Evolutionary conservation across 2,888 invertebrate species (phyloP).

Genomic region (Helicoverpa assulta): DNA sequence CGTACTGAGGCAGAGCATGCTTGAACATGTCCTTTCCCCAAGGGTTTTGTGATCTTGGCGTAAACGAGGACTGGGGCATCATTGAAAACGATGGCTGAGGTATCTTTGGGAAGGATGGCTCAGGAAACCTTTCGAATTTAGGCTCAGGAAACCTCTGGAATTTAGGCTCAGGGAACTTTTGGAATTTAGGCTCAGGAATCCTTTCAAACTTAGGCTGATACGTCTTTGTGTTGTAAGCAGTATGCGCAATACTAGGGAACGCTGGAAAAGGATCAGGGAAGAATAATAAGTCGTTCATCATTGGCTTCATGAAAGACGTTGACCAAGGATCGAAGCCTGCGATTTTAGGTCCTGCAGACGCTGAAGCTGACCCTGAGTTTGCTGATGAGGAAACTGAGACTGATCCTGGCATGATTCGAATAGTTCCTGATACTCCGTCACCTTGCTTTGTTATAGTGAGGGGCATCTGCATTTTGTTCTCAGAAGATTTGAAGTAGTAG

Average conservation of each 20-base stretch:
- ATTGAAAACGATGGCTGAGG: slow-evolving; percentile 65
- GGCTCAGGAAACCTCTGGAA: slow-evolving; percentile 59
- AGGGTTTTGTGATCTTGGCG: slow-evolving; percentile 52
- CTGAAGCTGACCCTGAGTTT: slow-evolving; percentile 63
- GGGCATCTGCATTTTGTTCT: slow-evolving; percentile 62
- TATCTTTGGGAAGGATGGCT: slow-evolving; percentile 24
- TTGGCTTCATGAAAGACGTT: slow-evolving; percentile 53
- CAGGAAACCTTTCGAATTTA: slow-evolving; percentile 60
- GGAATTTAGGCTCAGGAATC: slow-evolving; percentile 27
- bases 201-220: slow-evolving; percentile 65
- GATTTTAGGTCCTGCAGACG: slow-evolving; percentile 34
- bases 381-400: slow-evolving; percentile 74
- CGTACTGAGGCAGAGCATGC: slow-evolving; percentile 58
- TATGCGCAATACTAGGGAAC: slow-evolving; percentile 61
- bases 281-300: slow-evolving; percentile 56
- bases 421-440: slow-evolving; percentile 72
- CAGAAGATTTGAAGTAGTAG: slow-evolving; percentile 51
- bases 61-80: slow-evolving; percentile 65
- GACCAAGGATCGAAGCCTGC: slow-evolving; percentile 57
- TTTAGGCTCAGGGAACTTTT: slow-evolving; percentile 61
- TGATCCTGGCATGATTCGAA: slow-evolving; percentile 75
- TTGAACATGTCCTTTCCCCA: slow-evolving; percentile 66
- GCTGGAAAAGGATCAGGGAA: slow-evolving; percentile 61
- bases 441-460: slow-evolving; percentile 70
- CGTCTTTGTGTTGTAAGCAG: slow-evolving; percentile 48